Conservation (phyloP, 2,888 invertebrate genomes). For the Amblyteles armatorius region DNA sequence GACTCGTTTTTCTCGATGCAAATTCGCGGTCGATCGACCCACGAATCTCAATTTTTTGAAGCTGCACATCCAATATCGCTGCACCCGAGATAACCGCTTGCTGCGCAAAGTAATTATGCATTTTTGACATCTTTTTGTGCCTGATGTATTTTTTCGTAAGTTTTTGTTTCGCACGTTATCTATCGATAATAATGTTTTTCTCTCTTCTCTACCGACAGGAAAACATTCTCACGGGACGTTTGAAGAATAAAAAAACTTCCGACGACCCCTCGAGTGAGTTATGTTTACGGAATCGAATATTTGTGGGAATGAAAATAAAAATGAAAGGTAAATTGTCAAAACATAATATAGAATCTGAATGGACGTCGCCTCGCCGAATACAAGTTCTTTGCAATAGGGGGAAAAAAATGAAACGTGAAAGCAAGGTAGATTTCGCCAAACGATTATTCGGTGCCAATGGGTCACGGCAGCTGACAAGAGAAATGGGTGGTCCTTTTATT, state of each 20-base stretch:
- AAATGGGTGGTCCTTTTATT: conserved; percentile 38
- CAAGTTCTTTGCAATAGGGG: neutral
- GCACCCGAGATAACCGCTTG: too few species aligned
- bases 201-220: neutral
- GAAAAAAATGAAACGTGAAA: conserved; percentile 5
- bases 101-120: neutral
- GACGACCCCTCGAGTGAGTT: neutral
- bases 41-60: too few species aligned
- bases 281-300: conserved; percentile 22
- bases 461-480: conserved; percentile 31
- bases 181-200: neutral
- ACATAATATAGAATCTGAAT: conserved; percentile 1
- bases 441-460: conserved; percentile 37
- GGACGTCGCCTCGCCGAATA: neutral
- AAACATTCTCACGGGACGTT: neutral
- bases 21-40: neutral
- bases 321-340: conserved; percentile 31
- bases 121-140: neutral
- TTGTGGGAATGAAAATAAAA: neutral
- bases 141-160: neutral
- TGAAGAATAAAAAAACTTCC: neutral
- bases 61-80: neutral
- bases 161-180: neutral
- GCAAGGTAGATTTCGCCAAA: conserved; percentile 10
- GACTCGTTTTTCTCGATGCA: neutral